phyloP scores from a whole-genome alignment of 2,797 vertebrate genomes.

The Micrastur ruficollis region DNA sequence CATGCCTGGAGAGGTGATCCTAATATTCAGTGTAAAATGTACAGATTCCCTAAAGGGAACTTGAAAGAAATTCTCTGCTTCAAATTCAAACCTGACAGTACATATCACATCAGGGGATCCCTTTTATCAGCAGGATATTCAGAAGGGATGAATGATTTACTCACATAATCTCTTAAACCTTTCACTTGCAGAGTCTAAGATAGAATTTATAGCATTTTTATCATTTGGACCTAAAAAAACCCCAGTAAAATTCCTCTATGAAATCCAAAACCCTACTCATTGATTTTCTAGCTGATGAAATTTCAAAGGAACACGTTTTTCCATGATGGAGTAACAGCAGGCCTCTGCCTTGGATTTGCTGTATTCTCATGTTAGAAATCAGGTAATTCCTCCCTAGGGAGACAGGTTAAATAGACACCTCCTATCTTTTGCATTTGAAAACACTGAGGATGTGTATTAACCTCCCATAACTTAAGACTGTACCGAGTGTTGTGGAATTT shows the following conservation, averaged over 20 bases:
- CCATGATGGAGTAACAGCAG: conserved; percentile 18
- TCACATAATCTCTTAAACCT: conserved; percentile 67
- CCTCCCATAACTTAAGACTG: background rate
- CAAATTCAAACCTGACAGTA: conserved; percentile 68
- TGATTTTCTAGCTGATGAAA: conserved; percentile 67
- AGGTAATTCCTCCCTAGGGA: conserved; percentile 14
- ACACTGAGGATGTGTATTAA: background rate
- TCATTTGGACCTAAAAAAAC: conserved; percentile 36
- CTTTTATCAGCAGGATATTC: conserved; percentile 65
- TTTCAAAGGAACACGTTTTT: conserved; percentile 55
- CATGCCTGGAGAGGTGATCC: conserved; percentile 29
- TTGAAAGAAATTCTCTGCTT: conserved; percentile 56
- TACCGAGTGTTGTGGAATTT: background rate
- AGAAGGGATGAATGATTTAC: conserved; percentile 68
- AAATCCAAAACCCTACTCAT: conserved; percentile 48
- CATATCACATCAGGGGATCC: conserved; percentile 47
- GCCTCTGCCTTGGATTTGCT: conserved; percentile 4
- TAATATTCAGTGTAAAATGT: conserved; percentile 48
- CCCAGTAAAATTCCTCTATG: conserved; percentile 49
- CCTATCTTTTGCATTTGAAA: conserved; percentile 18
- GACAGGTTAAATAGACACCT: background rate
- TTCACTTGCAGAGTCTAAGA: conserved; percentile 44
- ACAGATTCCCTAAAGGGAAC: conserved; percentile 53
- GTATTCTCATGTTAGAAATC: conserved; percentile 56
- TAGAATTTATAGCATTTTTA: conserved; percentile 67